A percentile compares a stretch with the other conserved stretches of the same genome.
phyloP scores from a whole-genome alignment of 1,140 invertebrate genomes.

The Bursaphelenchus mucronatus region DNA sequence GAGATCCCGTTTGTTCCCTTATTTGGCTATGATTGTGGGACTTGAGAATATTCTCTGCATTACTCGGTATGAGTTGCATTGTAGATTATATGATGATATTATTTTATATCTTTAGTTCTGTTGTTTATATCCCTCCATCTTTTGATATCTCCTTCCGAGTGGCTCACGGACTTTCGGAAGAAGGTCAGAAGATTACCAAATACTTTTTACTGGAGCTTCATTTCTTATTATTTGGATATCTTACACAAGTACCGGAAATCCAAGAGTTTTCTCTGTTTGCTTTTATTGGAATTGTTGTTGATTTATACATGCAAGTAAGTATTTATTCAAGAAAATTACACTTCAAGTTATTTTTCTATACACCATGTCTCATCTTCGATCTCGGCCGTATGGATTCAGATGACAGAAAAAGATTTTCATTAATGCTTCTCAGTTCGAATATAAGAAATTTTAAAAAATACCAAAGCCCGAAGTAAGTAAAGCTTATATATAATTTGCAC shows the following conservation, averaged over 20 bases:
- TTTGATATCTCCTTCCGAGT: constrained; percentile 47
- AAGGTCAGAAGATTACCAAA: constrained; percentile 40
- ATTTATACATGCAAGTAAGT: constrained; percentile 54
- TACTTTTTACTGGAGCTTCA: constrained; percentile 50
- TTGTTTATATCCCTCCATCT: constrained; percentile 52
- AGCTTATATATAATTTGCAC: constrained; percentile 12
- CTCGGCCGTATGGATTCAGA: constrained; percentile 40
- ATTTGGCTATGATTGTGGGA: constrained; percentile 86
- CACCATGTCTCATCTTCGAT: constrained; percentile 50
- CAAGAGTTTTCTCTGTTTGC: constrained; percentile 52
- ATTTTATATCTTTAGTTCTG: constrained; percentile 35
- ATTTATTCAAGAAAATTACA: constrained; percentile 1
- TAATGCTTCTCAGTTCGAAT: constrained; percentile 48
- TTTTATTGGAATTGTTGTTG: constrained; percentile 48
- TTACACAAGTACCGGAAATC: constrained; percentile 48
- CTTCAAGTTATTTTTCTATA: constrained; percentile 50
- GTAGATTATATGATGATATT: constrained; percentile 8
- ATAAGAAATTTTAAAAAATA: constrained; percentile 47
- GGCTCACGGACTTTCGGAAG: constrained; percentile 46
- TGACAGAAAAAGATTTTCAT: constrained; percentile 41
- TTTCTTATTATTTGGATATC: constrained; percentile 40
- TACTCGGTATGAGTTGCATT: constrained; percentile 37
- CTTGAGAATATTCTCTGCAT: constrained; percentile 80
- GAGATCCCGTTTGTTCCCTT: constrained; percentile 76
- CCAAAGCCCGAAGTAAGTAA: constrained; percentile 38